Percentiles rank a stretch among this genome's conserved stretches.
Evolutionary conservation across 2,113 vertebrate species (phyloP).

Genomic region (Dromas ardeola): DNA sequence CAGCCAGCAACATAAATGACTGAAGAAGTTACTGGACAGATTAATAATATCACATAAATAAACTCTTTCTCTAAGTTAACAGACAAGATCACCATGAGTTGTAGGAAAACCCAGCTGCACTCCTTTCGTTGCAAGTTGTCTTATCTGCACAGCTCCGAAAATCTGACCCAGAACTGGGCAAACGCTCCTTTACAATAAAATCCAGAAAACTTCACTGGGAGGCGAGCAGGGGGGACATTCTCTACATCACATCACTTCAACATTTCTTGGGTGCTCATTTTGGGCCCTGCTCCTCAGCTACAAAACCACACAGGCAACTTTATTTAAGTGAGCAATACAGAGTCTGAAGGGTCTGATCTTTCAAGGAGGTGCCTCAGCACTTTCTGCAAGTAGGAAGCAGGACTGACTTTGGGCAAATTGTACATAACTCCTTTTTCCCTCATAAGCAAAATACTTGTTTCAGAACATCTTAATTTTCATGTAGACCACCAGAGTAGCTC

Average conservation of each 20-base stretch:
- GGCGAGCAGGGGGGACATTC: fast-evolving
- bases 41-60: background rate
- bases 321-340: background rate
- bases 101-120: background rate
- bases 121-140: background rate
- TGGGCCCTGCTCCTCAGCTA: background rate
- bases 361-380: background rate
- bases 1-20: background rate
- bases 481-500: background rate
- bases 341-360: background rate
- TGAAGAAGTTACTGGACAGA: background rate
- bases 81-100: background rate
- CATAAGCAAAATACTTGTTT: background rate
- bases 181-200: background rate
- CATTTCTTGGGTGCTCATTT: background rate
- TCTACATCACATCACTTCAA: background rate
- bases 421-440: background rate
- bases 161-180: background rate
- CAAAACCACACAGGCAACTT: background rate
- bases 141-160: background rate
- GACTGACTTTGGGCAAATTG: background rate
- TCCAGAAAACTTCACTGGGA: background rate
- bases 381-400: background rate
- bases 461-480: background rate
- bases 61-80: background rate